Percentiles rank a stretch among this genome's conserved stretches.
Evolutionary conservation across 2,888 invertebrate genomes (phyloP).

Genomic region (Tachina lurida): DNA sequence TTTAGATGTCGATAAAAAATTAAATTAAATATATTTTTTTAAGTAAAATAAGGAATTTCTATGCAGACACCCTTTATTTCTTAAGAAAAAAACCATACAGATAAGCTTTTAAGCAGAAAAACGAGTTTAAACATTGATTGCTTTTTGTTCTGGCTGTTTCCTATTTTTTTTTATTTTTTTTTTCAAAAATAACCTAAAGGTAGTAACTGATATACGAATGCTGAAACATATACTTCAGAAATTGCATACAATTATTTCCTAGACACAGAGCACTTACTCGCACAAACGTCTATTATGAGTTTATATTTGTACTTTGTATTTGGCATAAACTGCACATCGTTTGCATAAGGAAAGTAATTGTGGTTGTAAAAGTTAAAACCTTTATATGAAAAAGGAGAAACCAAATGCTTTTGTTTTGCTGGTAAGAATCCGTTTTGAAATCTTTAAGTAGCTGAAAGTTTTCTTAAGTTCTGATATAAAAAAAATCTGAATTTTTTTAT

Average conservation of each 20-base stretch:
- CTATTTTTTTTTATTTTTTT: not conserved
- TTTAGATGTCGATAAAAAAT: no score
- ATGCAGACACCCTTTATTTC: not conserved
- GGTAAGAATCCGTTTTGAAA: no score
- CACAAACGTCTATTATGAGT: not conserved
- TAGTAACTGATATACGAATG: conserved; percentile 45
- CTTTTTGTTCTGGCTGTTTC: conserved; percentile 8
- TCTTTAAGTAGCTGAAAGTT: no score
- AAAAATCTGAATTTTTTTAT: no score
- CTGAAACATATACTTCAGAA: not conserved
- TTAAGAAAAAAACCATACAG: conserved; percentile 26
- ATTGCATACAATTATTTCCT: conserved; percentile 1
- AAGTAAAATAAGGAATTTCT: no score
- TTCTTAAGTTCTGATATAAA: no score
- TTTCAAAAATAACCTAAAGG: conserved; percentile 46
- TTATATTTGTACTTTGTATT: not conserved
- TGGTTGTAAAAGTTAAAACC: no score
- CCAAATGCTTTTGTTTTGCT: no score
- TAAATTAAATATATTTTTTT: no score
- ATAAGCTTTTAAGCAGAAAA: conserved; percentile 69
- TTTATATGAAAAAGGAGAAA: no score
- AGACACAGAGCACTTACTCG: not conserved
- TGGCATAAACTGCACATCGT: no score
- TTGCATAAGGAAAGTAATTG: no score
- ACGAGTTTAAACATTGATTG: conserved; percentile 64